Evolutionary conservation across 2,888 invertebrate genomes (phyloP), one percentile per base, ranked within the genome.

Genomic region (Lycia hirtaria): DNA sequence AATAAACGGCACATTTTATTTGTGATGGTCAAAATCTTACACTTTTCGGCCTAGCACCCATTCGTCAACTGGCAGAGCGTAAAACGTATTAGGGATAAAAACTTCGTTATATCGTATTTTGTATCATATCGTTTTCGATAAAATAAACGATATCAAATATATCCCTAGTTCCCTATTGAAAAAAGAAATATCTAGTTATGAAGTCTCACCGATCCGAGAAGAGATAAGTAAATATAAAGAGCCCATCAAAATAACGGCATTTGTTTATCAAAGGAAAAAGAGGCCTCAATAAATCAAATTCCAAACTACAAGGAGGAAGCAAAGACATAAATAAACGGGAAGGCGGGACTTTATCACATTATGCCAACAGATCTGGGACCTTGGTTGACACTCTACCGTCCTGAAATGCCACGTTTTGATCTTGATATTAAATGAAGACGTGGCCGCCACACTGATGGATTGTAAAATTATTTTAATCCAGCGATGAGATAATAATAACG

Each of bases 271-370:
- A 37, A 20, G 28, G 10, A 2, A n/a, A 45, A 12, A 40, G 32
- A 7, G n/a, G n/a, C 19, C 1, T 28, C 15, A 28, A 48, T 48
- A 43, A 41, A 48, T 55, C 41, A 43, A 41, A 41, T 54, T 54
- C 12, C 17, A 20, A 26, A 40, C 20, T 35, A 28, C 28, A 35
- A 56, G 4, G 10, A 24, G 26, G 40, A 19, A 19, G 12, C 40
- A 59, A n/a, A 19, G 15, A 47, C 28, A 12, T 35, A 43, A 48
- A 55, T 33, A 48, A 54, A 48, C 33, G 48, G 47, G 35, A 32
- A 6, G 26, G 12, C 28, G 15, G 35, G 48, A 7, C 26, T 35
- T 55, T 48, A 55, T 48, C 49, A 35, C 33, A 55, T 55, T 55
- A 55, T 17, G 48, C n/a, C 15, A 35, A 43, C 35, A 49, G 35